A percentile compares a stretch with the other conserved stretches of the same genome.
Evolutionary conservation across 2,888 invertebrate species (phyloP).

Genomic region (Pantelozetes paolii): DNA sequence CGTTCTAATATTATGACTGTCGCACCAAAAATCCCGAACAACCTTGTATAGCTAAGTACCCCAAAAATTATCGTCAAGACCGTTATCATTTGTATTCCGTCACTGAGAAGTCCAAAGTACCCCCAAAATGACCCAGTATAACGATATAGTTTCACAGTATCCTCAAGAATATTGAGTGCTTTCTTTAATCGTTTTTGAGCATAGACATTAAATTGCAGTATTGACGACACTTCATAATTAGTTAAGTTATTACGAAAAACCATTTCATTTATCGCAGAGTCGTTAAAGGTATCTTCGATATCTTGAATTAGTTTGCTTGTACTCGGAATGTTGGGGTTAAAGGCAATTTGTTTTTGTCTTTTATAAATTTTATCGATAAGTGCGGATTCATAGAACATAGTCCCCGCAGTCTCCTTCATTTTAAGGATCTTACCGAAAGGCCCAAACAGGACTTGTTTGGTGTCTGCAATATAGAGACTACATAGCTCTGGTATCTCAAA

Average conservation of each 20-base stretch:
- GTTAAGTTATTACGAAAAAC: neutral
- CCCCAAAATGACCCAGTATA: neutral
- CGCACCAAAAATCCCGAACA: neutral
- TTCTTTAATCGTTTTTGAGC: neutral
- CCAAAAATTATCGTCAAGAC: neutral
- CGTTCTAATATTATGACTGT: neutral
- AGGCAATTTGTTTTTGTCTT: neutral
- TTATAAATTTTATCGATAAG: neutral
- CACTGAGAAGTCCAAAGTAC: neutral
- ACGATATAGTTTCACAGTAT: neutral
- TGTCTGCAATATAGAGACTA: neutral
- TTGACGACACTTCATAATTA: neutral
- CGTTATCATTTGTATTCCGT: neutral
- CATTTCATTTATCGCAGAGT: neutral
- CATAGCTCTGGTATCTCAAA: neutral
- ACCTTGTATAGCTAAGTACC: neutral
- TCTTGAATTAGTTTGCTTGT: neutral
- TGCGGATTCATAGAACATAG: neutral
- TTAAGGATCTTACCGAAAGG: neutral
- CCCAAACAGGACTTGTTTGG: neutral
- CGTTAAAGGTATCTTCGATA: neutral
- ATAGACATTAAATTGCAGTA: neutral
- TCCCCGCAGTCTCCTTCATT: neutral
- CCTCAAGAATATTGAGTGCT: neutral
- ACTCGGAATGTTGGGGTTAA: neutral